Evolutionary conservation across 2,888 invertebrate genomes (phyloP), one percentile per base, ranked within the genome.

Genomic region (Apamea monoglypha): DNA sequence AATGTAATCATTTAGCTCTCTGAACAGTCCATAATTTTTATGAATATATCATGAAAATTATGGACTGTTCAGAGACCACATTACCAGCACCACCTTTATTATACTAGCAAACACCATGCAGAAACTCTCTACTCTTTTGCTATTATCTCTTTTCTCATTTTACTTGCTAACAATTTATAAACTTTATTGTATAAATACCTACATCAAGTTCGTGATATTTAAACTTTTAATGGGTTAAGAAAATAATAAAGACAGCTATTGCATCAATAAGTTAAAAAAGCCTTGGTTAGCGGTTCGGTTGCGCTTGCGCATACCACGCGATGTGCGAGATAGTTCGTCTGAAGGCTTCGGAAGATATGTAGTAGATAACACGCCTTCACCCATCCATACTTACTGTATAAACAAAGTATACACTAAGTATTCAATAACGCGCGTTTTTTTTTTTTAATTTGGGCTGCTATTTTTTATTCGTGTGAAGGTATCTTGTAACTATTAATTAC

Each of bases 191-290:
- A 59, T 36, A 44, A 50, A 36, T 59, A 59, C 56, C n/a, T 59
- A 70, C 32, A 68, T 47, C 8, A 18, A 53, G 36, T 56, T 75
- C 59, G 47, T 67, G 64, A 72, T 73, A 73, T 79, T 86, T 40
- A 61, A 61, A 56, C 21, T 56, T 69, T 61, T 59, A 56, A 80
- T 74, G 29, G n/a, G 53, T 68, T 61, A 59, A 18, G 70, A 71
- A 71, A 70, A 78, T 76, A 85, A 79, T 80, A 85, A 76, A 83
- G 74, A 79, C 77, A 77, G 80, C 80, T 82, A 86, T 91, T 91
- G 87, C 89, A 87, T 84, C 90, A 90, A 87, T 87, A 81, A 82
- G 83, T 84, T 89, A 82, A 74, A 79, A 83, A 86, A 90, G 83
- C 91, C 91, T 91, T 91, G 91, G 83, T 84, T 77, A 81, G 78